These are phyloP conservation scores for Tragelaphus strepsiceros DNA, from an alignment of 2,113 vertebrate genomes.

Conservation along the genomic window DNA sequence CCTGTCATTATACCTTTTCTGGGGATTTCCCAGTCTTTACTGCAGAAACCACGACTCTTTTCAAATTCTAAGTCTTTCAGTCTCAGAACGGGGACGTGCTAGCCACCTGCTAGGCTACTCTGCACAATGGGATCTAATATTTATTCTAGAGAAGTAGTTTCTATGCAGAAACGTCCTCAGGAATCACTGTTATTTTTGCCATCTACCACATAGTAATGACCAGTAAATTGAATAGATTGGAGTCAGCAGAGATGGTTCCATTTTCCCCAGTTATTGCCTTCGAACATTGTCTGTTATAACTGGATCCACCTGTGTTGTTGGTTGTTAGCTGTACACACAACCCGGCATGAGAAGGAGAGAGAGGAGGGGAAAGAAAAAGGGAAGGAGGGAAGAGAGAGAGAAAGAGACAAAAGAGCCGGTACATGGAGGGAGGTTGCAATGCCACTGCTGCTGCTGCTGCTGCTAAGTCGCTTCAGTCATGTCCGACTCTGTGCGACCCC, in stretches of 20 bases:
- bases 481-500: too few relatives aligned
- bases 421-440: background rate
- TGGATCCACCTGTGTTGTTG: background rate
- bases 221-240: background rate
- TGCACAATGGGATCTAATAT: background rate
- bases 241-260: background rate
- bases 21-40: background rate
- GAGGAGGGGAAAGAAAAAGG: background rate
- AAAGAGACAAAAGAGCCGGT: rapidly evolving
- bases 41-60: background rate
- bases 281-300: background rate
- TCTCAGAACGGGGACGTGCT: background rate
- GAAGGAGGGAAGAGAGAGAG: rapidly evolving
- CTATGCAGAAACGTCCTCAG: background rate
- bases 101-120: background rate
- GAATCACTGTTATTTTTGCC: background rate
- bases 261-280: background rate
- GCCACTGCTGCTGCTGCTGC: background rate
- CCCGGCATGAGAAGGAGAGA: rapidly evolving
- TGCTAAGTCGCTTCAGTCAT: too few relatives aligned
- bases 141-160: background rate
- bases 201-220: background rate
- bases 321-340: background rate
- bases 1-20: background rate
- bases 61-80: background rate